Percentiles rank a stretch among this genome's conserved stretches.
phyloP scores from a whole-genome alignment of 2,888 invertebrate genomes.

The Furcula furcula region DNA sequence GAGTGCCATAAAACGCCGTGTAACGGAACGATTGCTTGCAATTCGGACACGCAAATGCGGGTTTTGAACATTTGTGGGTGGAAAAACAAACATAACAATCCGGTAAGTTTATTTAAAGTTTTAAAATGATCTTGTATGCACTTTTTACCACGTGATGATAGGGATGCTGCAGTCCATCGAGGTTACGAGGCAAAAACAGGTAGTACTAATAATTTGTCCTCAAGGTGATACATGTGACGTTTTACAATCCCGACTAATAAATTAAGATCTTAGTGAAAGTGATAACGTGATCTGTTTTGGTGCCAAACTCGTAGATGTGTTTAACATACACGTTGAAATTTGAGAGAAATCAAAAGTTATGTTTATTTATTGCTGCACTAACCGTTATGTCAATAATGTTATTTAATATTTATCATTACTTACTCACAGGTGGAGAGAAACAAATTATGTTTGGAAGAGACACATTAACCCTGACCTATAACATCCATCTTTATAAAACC shows the following conservation, averaged over 20 bases:
- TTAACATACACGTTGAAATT: constrained; percentile 1
- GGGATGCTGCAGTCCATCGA: constrained; percentile 23
- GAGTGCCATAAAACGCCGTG: constrained; percentile 48
- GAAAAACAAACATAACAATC: constrained; percentile 72
- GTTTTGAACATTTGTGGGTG: constrained; percentile 55
- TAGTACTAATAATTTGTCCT: constrained; percentile 8
- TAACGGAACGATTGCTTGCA: constrained; percentile 52
- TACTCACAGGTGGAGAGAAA: not conserved
- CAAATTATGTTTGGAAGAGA: no score
- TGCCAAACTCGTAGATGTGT: constrained; percentile 8
- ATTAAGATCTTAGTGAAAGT: constrained; percentile 51
- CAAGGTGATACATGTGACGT: constrained; percentile 26
- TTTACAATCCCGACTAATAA: constrained; percentile 21
- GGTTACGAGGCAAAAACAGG: constrained; percentile 7
- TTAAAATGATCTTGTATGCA: constrained; percentile 32
- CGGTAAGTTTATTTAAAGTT: constrained; percentile 66
- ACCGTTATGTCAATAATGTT: constrained; percentile 8
- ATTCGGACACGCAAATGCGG: constrained; percentile 57
- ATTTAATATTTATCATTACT: no score
- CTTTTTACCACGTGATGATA: constrained; percentile 26
- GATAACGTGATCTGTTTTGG: constrained; percentile 31
- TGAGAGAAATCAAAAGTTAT: not conserved
- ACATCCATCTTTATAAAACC: no score
- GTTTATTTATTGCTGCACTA: not conserved
- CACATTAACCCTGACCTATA: no score